Evolutionary conservation across 2,888 invertebrate species (phyloP).

Genomic region (Polyommatus icarus): DNA sequence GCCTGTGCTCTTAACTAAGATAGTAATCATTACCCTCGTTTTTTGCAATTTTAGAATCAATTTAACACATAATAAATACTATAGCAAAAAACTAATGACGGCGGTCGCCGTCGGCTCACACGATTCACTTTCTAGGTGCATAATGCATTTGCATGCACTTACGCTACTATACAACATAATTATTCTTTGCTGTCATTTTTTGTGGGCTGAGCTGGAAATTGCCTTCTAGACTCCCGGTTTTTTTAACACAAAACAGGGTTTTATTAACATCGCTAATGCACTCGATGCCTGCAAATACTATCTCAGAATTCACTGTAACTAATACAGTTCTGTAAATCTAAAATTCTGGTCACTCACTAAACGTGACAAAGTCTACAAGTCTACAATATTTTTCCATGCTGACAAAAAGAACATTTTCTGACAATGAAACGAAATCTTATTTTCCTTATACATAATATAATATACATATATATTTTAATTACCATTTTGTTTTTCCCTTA

Average conservation of each 20-base stretch:
- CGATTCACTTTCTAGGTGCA: conserved; percentile 24
- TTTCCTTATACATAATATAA: too few relatives aligned
- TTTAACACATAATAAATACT: conserved; percentile 14
- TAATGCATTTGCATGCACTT: conserved; percentile 19
- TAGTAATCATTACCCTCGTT: background rate
- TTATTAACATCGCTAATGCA: background rate
- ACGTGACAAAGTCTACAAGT: too few relatives aligned
- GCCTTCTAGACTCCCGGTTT: background rate
- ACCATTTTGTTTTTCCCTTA: too few relatives aligned
- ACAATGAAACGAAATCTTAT: too few relatives aligned
- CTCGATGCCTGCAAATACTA: background rate
- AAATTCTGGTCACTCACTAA: background rate
- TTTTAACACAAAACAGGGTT: background rate
- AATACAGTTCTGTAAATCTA: too few relatives aligned
- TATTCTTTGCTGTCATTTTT: conserved; percentile 13
- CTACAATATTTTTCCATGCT: too few relatives aligned
- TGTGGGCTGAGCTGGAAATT: conserved; percentile 8
- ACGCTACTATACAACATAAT: background rate
- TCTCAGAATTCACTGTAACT: background rate
- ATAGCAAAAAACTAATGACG: background rate
- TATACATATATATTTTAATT: too few relatives aligned
- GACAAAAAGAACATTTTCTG: too few relatives aligned
- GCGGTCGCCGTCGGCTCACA: background rate
- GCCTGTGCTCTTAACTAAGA: background rate
- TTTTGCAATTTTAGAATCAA: conserved; percentile 12